phyloP scores from a whole-genome alignment of 2,888 invertebrate genomes.

The Cynaeus angustus region DNA sequence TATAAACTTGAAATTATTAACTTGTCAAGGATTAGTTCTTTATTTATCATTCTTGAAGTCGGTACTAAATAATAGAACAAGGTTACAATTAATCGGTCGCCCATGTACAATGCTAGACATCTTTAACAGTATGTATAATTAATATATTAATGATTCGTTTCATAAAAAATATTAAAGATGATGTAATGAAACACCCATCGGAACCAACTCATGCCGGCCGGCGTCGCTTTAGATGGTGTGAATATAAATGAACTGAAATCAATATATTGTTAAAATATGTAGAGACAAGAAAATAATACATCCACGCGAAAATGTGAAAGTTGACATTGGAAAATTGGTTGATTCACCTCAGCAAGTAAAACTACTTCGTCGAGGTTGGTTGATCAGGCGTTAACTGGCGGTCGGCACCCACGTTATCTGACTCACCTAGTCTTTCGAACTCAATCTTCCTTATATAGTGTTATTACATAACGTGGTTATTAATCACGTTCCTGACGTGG shows the following conservation, averaged over 20 bases:
- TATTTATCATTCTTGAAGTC: not conserved
- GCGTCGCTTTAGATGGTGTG: not conserved
- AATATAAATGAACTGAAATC: not conserved
- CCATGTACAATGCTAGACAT: not conserved
- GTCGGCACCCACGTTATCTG: slow-evolving; percentile 51
- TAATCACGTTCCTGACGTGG: not conserved
- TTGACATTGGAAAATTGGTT: slow-evolving; percentile 57
- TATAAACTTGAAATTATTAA: not conserved
- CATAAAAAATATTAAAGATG: too few relatives aligned
- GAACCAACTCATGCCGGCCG: too few relatives aligned
- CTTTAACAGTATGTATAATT: too few relatives aligned
- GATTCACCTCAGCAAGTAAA: slow-evolving; percentile 54
- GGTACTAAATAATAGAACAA: not conserved
- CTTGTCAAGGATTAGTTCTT: slow-evolving; percentile 10
- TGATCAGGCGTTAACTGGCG: slow-evolving; percentile 54
- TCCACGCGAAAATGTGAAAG: slow-evolving; percentile 48
- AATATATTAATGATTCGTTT: too few relatives aligned
- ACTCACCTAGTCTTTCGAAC: slow-evolving; percentile 50
- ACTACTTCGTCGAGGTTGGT: slow-evolving; percentile 56
- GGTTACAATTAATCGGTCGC: slow-evolving; percentile 1
- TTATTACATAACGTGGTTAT: slow-evolving; percentile 49
- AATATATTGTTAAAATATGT: slow-evolving; percentile 1
- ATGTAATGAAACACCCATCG: too few relatives aligned
- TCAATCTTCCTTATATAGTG: slow-evolving; percentile 58
- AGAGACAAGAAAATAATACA: slow-evolving; percentile 1